A percentile compares a stretch with the other conserved stretches of the same genome.
Evolutionary conservation across 2,797 vertebrate species (phyloP).

Genomic region (Phyllotis vaccarum): DNA sequence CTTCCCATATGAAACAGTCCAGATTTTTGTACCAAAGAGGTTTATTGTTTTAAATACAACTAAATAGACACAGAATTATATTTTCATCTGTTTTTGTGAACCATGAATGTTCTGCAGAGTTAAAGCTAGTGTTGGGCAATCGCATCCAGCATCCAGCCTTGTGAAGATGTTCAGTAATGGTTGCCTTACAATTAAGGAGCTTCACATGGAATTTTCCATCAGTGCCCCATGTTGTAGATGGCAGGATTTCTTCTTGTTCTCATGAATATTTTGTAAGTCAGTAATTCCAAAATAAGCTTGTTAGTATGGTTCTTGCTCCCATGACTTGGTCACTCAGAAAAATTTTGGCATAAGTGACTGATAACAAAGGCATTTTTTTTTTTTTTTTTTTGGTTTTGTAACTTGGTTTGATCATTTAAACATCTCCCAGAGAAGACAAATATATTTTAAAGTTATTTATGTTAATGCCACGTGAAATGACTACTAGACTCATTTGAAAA

Average conservation of each 20-base stretch:
- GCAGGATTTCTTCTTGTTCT: constrained; percentile 15
- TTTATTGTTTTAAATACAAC: constrained; percentile 8
- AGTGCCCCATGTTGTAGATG: neutral
- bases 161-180: neutral
- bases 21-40: neutral
- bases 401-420: neutral
- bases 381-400: neutral
- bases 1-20: neutral
- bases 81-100: neutral
- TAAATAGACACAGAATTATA: neutral
- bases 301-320: neutral
- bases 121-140: neutral
- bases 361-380: neutral
- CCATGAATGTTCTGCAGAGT: neutral
- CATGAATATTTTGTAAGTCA: neutral
- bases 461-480: constrained; percentile 17
- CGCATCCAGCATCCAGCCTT: neutral
- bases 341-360: neutral
- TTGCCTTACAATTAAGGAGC: neutral
- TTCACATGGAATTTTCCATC: neutral
- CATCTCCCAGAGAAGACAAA: constrained; percentile 35
- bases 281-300: neutral
- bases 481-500: neutral
- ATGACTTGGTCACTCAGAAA: neutral
- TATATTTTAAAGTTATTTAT: constrained; percentile 36